These are phyloP conservation scores for Astreopora myriophthalma DNA, from an alignment of 64 coral and sea anemone genomes.

Conservation along the genomic window DNA sequence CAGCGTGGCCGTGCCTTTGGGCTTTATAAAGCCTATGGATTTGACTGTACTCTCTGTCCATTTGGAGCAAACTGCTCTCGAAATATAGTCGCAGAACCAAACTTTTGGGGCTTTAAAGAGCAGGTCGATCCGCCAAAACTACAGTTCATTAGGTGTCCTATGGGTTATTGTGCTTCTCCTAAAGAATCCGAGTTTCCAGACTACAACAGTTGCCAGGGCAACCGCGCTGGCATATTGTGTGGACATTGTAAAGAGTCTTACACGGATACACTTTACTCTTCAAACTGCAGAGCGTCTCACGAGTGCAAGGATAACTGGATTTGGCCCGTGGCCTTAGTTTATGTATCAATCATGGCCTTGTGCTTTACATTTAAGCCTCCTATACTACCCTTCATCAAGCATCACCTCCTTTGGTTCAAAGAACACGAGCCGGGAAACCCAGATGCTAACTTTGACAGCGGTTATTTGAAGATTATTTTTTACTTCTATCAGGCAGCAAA, in stretches of 20 bases:
- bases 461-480: conserved; percentile 80
- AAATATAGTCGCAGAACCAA: conserved; percentile 27
- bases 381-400: neutral
- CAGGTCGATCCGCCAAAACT: conserved; percentile 4
- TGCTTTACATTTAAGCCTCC: neutral
- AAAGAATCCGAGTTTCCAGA: neutral
- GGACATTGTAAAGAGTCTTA: conserved; percentile 56
- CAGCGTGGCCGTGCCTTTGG: neutral
- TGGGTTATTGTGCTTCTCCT: conserved; percentile 34
- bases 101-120: conserved; percentile 68
- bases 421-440: neutral
- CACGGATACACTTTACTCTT: conserved; percentile 72
- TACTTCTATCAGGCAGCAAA: conserved; percentile 81
- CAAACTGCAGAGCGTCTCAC: conserved; percentile 26
- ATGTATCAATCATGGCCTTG: neutral
- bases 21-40: neutral
- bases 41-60: conserved; percentile 56
- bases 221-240: conserved; percentile 62
- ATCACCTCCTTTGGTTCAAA: neutral
- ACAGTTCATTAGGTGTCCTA: conserved; percentile 62
- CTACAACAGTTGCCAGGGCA: conserved; percentile 60
- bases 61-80: conserved; percentile 56
- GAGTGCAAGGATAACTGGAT: conserved; percentile 74
- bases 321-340: conserved; percentile 60
- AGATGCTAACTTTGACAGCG: conserved; percentile 17